Percentiles rank a stretch among this genome's conserved stretches.
phyloP scores from a whole-genome alignment of 2,113 vertebrate genomes.

The Acrocephalus kingi region DNA sequence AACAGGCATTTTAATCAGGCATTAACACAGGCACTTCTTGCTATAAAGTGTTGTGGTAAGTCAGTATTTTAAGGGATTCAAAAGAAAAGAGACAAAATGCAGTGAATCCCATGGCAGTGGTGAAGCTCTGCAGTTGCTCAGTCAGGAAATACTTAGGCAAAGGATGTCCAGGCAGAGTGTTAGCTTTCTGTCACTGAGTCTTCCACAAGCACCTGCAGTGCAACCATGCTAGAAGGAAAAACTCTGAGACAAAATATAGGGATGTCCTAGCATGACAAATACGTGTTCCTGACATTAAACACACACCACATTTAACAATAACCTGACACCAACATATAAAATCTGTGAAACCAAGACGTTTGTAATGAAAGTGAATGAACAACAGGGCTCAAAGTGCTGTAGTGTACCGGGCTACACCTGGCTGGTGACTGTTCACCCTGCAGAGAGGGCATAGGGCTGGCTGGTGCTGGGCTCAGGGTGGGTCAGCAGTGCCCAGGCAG shows the following conservation, averaged over 20 bases:
- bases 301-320: neutral
- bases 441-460: neutral
- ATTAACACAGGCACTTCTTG: neutral
- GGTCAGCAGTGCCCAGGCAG: neutral
- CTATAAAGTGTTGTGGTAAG: neutral
- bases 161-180: neutral
- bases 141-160: neutral
- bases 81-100: neutral
- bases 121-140: neutral
- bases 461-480: neutral
- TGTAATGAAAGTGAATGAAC: rapidly evolving
- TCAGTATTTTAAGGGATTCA: neutral
- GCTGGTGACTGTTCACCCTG: neutral
- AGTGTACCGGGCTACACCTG: neutral
- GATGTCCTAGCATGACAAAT: neutral
- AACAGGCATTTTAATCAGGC: too few species aligned
- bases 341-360: neutral
- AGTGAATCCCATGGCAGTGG: neutral
- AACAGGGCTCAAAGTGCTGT: neutral
- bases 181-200: neutral
- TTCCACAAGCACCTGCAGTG: neutral
- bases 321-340: neutral
- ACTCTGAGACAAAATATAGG: neutral
- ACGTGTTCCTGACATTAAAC: neutral
- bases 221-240: neutral